Percentiles rank a stretch among this genome's conserved stretches.
phyloP scores from a whole-genome alignment of 1,140 invertebrate species.

The Magallana gigas region DNA sequence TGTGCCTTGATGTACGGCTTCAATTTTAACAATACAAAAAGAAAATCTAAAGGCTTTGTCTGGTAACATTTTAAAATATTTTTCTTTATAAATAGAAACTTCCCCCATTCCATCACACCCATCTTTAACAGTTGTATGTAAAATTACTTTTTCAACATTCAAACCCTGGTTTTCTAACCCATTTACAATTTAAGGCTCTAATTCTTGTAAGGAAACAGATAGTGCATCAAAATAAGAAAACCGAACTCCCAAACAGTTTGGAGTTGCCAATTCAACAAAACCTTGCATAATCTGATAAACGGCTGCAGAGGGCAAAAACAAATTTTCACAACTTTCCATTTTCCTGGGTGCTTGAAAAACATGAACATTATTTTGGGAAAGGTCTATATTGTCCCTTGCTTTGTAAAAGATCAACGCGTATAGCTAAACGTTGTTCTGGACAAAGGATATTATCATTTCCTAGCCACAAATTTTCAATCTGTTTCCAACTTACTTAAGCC shows the following conservation, averaged over 20 bases:
- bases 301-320: conserved; percentile 4
- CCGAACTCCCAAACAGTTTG: conserved; percentile 29
- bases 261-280: conserved; percentile 18
- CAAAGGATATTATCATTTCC: not conserved
- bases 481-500: too few relatives aligned
- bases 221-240: conserved; percentile 29
- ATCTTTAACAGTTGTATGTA: conserved; percentile 43
- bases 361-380: conserved; percentile 10
- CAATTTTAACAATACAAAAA: conserved; percentile 21
- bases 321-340: conserved; percentile 27
- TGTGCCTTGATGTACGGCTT: not conserved
- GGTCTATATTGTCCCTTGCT: conserved; percentile 41
- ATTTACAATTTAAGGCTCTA: not conserved
- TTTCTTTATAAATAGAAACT: conserved; percentile 33
- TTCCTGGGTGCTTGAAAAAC: conserved; percentile 36
- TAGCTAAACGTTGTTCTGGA: conserved; percentile 24
- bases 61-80: conserved; percentile 1
- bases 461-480: conserved; percentile 28
- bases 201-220: not conserved
- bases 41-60: conserved; percentile 46
- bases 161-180: conserved; percentile 22
- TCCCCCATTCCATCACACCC: conserved; percentile 41
- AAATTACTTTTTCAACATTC: not conserved
- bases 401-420: conserved; percentile 17
- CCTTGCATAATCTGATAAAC: not conserved